Base-by-base conservation (phyloP, 2,888 invertebrate genomes). In the Gymnocheta viridis region DNA sequence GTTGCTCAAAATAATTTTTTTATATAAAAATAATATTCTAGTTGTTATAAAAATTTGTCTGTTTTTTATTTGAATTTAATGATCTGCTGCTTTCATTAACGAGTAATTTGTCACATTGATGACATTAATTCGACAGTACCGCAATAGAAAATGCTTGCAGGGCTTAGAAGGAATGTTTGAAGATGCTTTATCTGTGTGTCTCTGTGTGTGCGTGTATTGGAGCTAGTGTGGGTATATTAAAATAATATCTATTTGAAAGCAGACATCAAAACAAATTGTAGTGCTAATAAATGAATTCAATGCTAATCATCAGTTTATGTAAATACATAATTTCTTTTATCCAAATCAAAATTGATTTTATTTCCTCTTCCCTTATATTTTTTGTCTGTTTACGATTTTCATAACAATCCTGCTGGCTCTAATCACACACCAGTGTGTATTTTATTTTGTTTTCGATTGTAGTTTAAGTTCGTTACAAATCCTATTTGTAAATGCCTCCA, bases 161-260 rank as follows among this genome's bases (percentile, higher is more conserved):
- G 32, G 32, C 9, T 38, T 14, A 14, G 14, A 41, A 2, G n/a
- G 14, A 32, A 32, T 41, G 10, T 41, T 41, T 12, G 12, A 12
- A 12, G 12, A 1, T 38, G 10, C 12, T 9, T 38, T 38, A 12
- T 3, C n/a, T 14, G 14, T 9, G 19, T 47, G 47, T 6, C 7
- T 47, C 2, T 19, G 2, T 9, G 47, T 47, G 1, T 17, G 17
- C 12, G 14, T 10, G 49, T 12, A 12, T 49, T n/a, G n/a, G n/a
- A n/a, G n/a, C n/a, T n/a, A n/a, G 47, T 47, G 1, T 17, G 17
- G 10, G 14, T 10, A 24, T 12, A 12, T 49, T 12, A 41, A 19
- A 44, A 47, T 56, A 67, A 51, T 29, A 73, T 38, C 41, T 64
- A 66, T 76, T 64, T 51, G 49, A 49, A 74, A 56, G 62, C 24